Evolutionary conservation across 2,113 vertebrate genomes (phyloP).

Genomic region (Girardinichthys multiradiatus): DNA sequence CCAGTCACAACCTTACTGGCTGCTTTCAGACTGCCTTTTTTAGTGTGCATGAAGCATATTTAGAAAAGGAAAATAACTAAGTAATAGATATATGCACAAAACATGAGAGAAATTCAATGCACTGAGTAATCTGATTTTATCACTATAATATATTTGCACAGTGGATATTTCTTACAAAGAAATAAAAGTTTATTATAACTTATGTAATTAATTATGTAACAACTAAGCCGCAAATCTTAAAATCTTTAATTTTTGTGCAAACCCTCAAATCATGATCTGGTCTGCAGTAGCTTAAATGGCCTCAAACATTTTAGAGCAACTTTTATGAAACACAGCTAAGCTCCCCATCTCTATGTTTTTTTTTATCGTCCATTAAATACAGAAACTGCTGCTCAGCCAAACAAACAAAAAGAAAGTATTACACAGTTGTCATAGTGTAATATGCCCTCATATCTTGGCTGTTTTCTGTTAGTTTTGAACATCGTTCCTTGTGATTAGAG

Average conservation of each 20-base stretch:
- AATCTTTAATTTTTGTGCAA: background rate
- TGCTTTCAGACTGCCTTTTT: background rate
- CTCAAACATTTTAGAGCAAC: constrained; percentile 1
- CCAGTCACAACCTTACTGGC: background rate
- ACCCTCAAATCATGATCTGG: constrained; percentile 4
- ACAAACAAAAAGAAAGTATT: constrained; percentile 11
- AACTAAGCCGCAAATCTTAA: background rate
- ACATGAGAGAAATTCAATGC: background rate
- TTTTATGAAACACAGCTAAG: constrained; percentile 14
- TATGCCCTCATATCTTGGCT: no score
- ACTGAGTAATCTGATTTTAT: background rate
- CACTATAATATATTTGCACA: background rate
- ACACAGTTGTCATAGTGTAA: constrained; percentile 23
- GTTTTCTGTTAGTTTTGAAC: constrained; percentile 21
- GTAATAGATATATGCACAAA: no score
- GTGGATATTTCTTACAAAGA: background rate
- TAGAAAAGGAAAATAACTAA: background rate
- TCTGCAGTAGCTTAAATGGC: constrained; percentile 9
- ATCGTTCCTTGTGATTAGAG: constrained; percentile 6
- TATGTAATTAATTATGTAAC: background rate
- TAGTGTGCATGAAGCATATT: background rate
- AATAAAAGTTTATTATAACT: background rate
- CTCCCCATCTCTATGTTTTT: background rate
- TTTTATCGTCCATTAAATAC: constrained; percentile 20
- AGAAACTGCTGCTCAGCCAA: background rate